Percentiles rank a stretch among this genome's conserved stretches.
phyloP scores from a whole-genome alignment of 2,888 invertebrate species.

The Tiphia femorata region DNA sequence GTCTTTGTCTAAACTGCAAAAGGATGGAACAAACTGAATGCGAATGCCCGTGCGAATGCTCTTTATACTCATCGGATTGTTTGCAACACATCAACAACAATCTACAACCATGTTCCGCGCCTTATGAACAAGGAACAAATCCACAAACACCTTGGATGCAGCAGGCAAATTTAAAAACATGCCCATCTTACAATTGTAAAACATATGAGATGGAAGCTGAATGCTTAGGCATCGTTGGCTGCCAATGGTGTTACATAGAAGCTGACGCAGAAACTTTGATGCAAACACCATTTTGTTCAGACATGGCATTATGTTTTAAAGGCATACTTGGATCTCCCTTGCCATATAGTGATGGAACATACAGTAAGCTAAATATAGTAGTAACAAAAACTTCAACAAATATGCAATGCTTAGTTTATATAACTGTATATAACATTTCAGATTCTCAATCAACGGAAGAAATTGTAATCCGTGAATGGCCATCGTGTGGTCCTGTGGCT shows the following conservation, averaged over 20 bases:
- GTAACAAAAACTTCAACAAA: not conserved
- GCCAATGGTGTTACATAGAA: slow-evolving; percentile 92
- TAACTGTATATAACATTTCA: slow-evolving; percentile 26
- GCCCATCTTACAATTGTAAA: slow-evolving; percentile 80
- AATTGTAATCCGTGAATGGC: slow-evolving; percentile 58
- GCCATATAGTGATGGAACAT: slow-evolving; percentile 83
- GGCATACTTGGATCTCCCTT: slow-evolving; percentile 87
- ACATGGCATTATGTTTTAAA: slow-evolving; percentile 86
- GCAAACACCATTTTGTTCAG: slow-evolving; percentile 82
- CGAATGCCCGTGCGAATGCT: slow-evolving; percentile 95
- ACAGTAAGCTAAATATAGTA: too few species aligned
- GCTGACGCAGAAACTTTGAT: slow-evolving; percentile 80
- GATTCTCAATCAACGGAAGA: slow-evolving; percentile 66
- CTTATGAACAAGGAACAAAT: slow-evolving; percentile 60
- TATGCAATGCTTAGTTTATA: not conserved
- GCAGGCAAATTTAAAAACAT: slow-evolving; percentile 74
- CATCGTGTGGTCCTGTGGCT: slow-evolving; percentile 88
- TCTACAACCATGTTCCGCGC: slow-evolving; percentile 56
- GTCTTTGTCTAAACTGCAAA: slow-evolving; percentile 91
- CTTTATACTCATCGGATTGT: slow-evolving; percentile 71
- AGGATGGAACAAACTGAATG: slow-evolving; percentile 95
- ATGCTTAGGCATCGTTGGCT: slow-evolving; percentile 82
- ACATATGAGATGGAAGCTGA: slow-evolving; percentile 74
- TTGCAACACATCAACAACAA: slow-evolving; percentile 47
- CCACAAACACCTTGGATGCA: slow-evolving; percentile 52